A percentile compares a stretch with the other conserved stretches of the same genome.
Conservation (phyloP, 2,888 invertebrate species). For the Caenorhabditis macrosperma region DNA sequence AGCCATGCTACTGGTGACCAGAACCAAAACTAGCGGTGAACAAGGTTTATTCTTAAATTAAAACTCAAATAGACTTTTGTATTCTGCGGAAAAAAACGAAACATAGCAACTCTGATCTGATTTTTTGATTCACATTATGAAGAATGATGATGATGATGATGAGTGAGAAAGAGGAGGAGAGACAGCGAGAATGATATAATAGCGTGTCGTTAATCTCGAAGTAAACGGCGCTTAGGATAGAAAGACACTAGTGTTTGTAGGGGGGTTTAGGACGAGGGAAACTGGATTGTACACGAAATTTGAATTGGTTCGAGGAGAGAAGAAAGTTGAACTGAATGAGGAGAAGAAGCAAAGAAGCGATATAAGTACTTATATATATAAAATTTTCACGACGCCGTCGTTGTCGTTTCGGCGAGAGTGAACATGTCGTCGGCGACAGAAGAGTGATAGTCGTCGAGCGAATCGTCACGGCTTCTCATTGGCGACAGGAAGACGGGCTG, state of each 20-base stretch:
- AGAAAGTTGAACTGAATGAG: not conserved
- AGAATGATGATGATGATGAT: constrained; percentile 13
- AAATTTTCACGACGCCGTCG: constrained; percentile 14
- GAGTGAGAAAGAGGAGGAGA: constrained; percentile 8
- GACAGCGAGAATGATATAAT: not conserved
- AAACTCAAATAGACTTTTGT: constrained; percentile 14
- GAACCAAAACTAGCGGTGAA: no score
- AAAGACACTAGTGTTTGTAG: constrained; percentile 43
- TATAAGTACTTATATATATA: no score
- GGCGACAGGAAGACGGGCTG: constrained; percentile 63
- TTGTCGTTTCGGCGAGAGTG: constrained; percentile 42
- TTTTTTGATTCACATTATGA: no score
- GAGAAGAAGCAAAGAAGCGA: not conserved
- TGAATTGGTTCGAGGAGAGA: not conserved
- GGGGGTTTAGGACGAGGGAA: constrained; percentile 11
- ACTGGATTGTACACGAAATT: constrained; percentile 23
- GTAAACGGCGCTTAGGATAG: not conserved
- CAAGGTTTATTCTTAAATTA: no score
- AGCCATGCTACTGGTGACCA: no score
- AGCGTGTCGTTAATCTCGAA: constrained; percentile 20
- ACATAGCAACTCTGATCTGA: no score
- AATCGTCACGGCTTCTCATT: constrained; percentile 68
- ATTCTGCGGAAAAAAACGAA: no score
- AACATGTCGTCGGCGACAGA: constrained; percentile 69
- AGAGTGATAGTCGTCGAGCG: constrained; percentile 71